Evolutionary conservation across 37 sponge, comb jelly and placozoan genomes (phyloP).

Genomic region (Dysidea cf. avara): DNA sequence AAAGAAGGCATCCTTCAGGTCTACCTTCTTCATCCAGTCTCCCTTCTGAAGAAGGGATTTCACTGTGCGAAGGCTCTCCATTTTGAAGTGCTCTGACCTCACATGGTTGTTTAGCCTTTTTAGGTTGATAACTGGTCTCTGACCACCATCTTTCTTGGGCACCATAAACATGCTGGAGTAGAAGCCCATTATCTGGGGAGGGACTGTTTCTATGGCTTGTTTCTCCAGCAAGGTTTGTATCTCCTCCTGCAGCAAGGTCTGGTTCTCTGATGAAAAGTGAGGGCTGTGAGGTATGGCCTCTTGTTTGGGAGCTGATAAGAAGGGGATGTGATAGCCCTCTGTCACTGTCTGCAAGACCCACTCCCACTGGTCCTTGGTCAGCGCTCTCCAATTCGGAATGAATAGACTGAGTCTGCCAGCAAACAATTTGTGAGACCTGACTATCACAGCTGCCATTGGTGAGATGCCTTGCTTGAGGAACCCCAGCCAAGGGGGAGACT

Average conservation of each 20-base stretch:
- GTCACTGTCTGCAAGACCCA: conserved; percentile 22
- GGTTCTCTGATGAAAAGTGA: background rate
- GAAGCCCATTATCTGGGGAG: background rate
- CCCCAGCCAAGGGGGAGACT: too few relatives aligned
- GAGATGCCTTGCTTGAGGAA: too few relatives aligned
- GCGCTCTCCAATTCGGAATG: conserved; percentile 6
- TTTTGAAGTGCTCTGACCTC: too few relatives aligned
- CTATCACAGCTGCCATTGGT: too few relatives aligned
- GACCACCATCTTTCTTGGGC: too few relatives aligned
- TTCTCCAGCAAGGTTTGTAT: background rate
- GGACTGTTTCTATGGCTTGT: background rate
- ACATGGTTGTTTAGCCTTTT: too few relatives aligned
- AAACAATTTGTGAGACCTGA: too few relatives aligned
- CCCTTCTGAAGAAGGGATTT: conserved; percentile 10
- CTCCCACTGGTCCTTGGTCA: conserved; percentile 41
- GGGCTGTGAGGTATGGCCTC: background rate
- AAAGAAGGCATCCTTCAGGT: too few relatives aligned
- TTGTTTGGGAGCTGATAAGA: too few relatives aligned
- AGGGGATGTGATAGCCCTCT: too few relatives aligned
- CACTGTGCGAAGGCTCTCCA: conserved; percentile 14
- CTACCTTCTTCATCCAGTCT: conserved; percentile 15
- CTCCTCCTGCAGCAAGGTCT: background rate
- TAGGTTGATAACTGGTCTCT: too few relatives aligned
- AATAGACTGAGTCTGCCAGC: conserved; percentile 12
- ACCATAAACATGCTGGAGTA: conserved; percentile 1